Evolutionary conservation across 2,888 invertebrate species (phyloP).

Genomic region (Physocephala rufipes): DNA sequence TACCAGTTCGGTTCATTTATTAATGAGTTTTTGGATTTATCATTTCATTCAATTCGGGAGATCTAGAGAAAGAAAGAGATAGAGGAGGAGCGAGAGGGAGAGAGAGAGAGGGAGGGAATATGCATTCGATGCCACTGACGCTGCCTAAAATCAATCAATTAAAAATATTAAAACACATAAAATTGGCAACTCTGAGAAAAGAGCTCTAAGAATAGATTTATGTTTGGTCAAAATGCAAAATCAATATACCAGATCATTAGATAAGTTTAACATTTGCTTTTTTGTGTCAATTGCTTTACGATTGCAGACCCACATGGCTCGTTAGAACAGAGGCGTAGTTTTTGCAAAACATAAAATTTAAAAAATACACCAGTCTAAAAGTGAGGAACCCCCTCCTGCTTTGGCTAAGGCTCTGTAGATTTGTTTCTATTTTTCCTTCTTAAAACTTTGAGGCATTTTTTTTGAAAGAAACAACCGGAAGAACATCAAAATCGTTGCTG

Average conservation of each 20-base stretch:
- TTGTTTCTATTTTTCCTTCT: neutral
- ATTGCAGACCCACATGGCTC: conserved; percentile 1
- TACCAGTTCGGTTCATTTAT: too few relatives aligned
- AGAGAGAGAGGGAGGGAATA: neutral
- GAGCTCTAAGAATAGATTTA: too few relatives aligned
- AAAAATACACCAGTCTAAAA: neutral
- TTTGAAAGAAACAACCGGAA: neutral
- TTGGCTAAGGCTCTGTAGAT: neutral
- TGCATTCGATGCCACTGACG: too few relatives aligned
- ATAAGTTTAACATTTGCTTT: conserved; percentile 23
- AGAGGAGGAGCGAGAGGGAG: neutral
- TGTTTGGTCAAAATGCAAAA: neutral
- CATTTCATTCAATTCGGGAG: neutral
- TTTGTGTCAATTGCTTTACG: conserved; percentile 25
- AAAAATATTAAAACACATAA: conserved; percentile 3
- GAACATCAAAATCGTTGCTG: neutral
- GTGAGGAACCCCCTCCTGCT: neutral
- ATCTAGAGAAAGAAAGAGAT: too few relatives aligned
- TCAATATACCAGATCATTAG: conserved; percentile 13
- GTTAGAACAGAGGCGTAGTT: conserved; percentile 3
- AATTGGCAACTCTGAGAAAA: neutral
- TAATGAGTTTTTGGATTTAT: too few relatives aligned
- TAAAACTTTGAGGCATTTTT: conserved; percentile 7
- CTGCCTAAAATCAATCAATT: too few relatives aligned
- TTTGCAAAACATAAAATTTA: neutral